Evolutionary conservation across 2,113 vertebrate genomes (phyloP).

Genomic region (Cardinalis cardinalis): DNA sequence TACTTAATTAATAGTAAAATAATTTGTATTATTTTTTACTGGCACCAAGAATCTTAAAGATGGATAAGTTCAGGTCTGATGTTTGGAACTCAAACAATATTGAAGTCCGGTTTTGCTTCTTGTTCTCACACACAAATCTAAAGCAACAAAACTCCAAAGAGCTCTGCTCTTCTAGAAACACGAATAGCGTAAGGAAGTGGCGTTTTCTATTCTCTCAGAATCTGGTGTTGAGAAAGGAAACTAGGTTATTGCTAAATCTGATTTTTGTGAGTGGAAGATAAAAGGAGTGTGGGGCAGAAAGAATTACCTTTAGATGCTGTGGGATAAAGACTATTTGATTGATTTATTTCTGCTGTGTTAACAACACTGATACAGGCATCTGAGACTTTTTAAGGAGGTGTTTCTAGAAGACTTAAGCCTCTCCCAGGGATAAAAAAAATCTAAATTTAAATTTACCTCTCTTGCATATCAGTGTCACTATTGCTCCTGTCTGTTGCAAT

Average conservation of each 20-base stretch:
- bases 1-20: neutral
- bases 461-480: neutral
- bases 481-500: neutral
- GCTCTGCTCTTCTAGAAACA: neutral
- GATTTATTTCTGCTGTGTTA: neutral
- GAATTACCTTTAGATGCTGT: neutral
- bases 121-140: neutral
- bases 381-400: neutral
- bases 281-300: neutral
- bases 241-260: neutral
- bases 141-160: neutral
- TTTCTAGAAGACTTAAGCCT: neutral
- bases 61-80: neutral
- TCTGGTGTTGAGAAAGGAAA: neutral
- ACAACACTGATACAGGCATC: neutral
- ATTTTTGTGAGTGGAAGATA: neutral
- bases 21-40: neutral
- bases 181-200: neutral
- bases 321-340: neutral
- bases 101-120: neutral
- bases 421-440: rapidly evolving
- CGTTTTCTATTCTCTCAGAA: neutral
- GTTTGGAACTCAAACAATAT: neutral
- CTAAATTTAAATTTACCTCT: neutral
- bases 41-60: neutral